phyloP scores from a whole-genome alignment of 2,797 vertebrate genomes.

The Paguma larvata region DNA sequence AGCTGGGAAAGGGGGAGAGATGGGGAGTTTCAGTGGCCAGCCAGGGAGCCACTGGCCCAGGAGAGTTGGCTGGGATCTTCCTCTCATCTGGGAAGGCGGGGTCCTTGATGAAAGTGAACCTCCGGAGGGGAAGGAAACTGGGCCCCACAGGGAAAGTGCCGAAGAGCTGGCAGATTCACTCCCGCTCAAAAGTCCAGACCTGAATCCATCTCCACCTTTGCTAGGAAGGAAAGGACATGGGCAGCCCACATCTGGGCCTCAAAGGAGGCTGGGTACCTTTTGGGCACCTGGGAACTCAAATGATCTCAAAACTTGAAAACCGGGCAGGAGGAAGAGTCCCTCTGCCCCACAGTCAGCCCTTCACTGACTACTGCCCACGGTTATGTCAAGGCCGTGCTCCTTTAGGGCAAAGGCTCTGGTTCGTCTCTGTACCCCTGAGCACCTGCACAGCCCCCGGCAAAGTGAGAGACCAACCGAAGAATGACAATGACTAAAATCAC shows the following conservation, averaged over 20 bases:
- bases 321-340: background rate
- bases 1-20: background rate
- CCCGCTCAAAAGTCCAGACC: background rate
- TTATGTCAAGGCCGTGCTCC: background rate
- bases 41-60: background rate
- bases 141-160: background rate
- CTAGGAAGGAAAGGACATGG: background rate
- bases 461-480: background rate
- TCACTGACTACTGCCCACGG: background rate
- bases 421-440: background rate
- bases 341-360: background rate
- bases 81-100: background rate
- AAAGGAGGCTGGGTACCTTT: background rate
- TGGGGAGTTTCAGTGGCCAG: background rate
- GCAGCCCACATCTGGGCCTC: background rate
- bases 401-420: background rate
- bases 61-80: background rate
- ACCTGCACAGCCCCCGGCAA: background rate
- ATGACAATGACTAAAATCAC: too few relatives aligned
- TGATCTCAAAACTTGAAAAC: background rate
- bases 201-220: accelerated
- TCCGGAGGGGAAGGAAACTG: background rate
- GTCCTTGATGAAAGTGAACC: background rate
- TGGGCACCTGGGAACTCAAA: background rate
- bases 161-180: background rate